phyloP scores from a whole-genome alignment of 2,888 invertebrate species.

The Drosophila picticornis region DNA sequence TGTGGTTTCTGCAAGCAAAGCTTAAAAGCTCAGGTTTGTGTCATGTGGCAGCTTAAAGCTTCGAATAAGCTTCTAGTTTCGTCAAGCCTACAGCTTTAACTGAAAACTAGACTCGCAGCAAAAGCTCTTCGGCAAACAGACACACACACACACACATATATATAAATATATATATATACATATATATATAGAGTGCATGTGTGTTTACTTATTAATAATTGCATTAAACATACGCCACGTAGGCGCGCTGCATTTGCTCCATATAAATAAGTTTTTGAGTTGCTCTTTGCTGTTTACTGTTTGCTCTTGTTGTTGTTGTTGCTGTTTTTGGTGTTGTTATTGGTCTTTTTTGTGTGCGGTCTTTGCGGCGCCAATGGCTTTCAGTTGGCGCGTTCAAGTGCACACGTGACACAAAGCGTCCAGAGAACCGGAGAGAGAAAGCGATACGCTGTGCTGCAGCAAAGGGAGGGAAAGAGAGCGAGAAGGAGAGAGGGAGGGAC shows the following conservation, averaged over 20 bases:
- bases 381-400: conserved; percentile 69
- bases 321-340: conserved; percentile 14
- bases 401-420: conserved; percentile 71
- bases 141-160: background rate
- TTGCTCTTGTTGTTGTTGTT: conserved; percentile 7
- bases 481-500: background rate
- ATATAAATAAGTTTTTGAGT: background rate
- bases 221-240: conserved; percentile 74
- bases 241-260: conserved; percentile 29
- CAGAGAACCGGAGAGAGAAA: background rate
- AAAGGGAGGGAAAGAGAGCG: background rate
- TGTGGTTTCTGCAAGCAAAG: background rate
- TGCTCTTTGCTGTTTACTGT: conserved; percentile 2
- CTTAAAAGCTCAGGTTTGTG: conserved; percentile 17
- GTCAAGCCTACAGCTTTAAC: background rate
- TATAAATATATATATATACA: background rate
- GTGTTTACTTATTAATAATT: conserved; percentile 73
- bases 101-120: background rate
- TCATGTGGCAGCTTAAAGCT: conserved; percentile 30
- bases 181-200: background rate
- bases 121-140: conserved; percentile 23
- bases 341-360: conserved; percentile 25
- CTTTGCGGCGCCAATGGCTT: conserved; percentile 56
- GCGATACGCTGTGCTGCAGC: background rate
- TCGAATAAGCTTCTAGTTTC: background rate